Evolutionary conservation across 2,888 invertebrate genomes (phyloP).

Genomic region (Agrilus cyanescens): DNA sequence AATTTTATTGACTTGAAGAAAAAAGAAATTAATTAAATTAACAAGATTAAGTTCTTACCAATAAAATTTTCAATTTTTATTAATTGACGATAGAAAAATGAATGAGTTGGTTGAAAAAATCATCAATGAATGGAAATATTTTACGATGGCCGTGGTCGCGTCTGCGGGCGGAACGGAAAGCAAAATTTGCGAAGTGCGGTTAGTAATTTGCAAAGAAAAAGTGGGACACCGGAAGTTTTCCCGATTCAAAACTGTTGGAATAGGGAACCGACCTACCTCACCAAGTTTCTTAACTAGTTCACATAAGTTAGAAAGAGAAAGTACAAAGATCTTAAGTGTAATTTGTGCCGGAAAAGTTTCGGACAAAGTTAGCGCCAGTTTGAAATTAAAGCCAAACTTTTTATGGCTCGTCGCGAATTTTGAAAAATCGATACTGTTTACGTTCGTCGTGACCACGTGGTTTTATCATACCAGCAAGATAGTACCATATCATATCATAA

Average conservation of each 20-base stretch:
- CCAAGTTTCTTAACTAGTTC: conserved; percentile 33
- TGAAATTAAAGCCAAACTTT: conserved; percentile 35
- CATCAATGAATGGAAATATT: no score
- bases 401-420: conserved; percentile 35
- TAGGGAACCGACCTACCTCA: conserved; percentile 34
- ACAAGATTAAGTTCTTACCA: no score
- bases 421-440: conserved; percentile 36
- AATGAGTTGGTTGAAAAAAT: no score
- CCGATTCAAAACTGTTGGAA: conserved; percentile 30
- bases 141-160: no score
- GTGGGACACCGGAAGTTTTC: conserved; percentile 24
- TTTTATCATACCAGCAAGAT: neutral
- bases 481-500: no score
- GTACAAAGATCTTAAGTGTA: conserved; percentile 36
- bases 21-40: no score
- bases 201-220: conserved; percentile 12
- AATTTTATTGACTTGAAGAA: no score
- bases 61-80: no score
- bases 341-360: conserved; percentile 36
- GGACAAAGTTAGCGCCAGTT: conserved; percentile 34
- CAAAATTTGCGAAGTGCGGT: neutral
- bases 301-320: conserved; percentile 35
- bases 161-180: no score
- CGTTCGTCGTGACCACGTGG: conserved; percentile 19
- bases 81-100: no score